These are phyloP conservation scores for Ceriagrion tenellum DNA, from an alignment of 2,888 invertebrate species.

Conservation along the genomic window DNA sequence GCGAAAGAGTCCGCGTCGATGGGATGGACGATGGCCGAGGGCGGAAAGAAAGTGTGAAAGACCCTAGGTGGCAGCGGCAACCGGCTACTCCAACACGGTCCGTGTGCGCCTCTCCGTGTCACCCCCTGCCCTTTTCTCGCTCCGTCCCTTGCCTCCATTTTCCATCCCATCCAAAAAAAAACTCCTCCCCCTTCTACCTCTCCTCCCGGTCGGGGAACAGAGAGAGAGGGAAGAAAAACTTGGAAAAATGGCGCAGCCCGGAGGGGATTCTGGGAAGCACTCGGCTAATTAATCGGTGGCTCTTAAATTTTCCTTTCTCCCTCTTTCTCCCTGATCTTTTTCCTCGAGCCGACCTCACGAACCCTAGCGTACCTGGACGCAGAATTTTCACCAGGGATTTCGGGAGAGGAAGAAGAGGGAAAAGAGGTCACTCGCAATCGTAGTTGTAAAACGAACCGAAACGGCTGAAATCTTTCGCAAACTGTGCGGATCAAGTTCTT, in stretches of 20 bases:
- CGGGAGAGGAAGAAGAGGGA: neutral
- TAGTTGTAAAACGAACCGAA: neutral
- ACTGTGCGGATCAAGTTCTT: too few relatives aligned
- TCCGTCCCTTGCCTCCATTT: neutral
- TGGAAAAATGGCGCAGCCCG: neutral
- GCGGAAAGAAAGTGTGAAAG: neutral
- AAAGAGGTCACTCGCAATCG: neutral
- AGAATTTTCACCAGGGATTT: neutral
- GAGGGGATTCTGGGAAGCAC: neutral
- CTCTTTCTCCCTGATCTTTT: neutral
- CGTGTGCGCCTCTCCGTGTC: too few relatives aligned
- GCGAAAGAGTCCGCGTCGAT: neutral
- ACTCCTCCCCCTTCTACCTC: neutral
- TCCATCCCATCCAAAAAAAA: too few relatives aligned
- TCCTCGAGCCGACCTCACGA: neutral
- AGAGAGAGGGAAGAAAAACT: neutral
- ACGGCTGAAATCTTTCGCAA: too few relatives aligned
- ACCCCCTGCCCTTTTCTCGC: neutral
- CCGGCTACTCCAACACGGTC: too few relatives aligned
- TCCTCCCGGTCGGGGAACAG: too few relatives aligned
- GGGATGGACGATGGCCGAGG: neutral
- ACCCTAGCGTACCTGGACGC: neutral
- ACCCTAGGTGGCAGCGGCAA: too few relatives aligned
- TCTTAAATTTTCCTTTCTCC: neutral
- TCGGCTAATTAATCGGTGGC: slow-evolving; percentile 4